Conservation (phyloP, 2,113 vertebrate genomes). For the Sceloporus undulatus region DNA sequence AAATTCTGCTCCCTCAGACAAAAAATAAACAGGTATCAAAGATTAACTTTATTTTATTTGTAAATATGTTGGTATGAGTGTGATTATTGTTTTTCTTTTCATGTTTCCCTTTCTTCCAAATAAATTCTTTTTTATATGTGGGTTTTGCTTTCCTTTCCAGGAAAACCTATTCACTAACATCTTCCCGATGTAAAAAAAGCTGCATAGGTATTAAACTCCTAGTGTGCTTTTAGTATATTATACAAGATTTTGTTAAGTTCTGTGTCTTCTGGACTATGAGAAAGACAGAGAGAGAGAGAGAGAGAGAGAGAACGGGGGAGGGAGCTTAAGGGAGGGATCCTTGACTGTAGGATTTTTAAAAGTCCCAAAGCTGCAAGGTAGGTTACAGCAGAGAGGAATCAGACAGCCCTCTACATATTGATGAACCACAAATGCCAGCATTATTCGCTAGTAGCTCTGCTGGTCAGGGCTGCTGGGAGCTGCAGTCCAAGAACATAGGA, state of each 20-base stretch:
- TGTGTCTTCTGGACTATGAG: background rate
- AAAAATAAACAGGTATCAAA: too few relatives aligned
- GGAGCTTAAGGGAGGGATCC: background rate
- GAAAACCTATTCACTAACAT: background rate
- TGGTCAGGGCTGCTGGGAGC: too few relatives aligned
- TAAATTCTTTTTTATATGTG: background rate
- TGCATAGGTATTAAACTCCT: background rate
- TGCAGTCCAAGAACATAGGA: too few relatives aligned
- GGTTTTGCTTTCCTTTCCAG: background rate
- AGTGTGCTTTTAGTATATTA: background rate
- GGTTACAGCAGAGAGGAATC: too few relatives aligned
- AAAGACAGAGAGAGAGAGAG: background rate
- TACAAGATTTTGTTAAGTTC: background rate
- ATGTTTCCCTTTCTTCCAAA: background rate
- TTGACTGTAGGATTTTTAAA: background rate
- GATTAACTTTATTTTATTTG: too few relatives aligned
- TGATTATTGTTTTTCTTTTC: background rate
- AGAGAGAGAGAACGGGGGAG: too few relatives aligned
- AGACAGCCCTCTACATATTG: too few relatives aligned
- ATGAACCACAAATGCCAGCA: too few relatives aligned
- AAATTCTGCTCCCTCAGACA: too few relatives aligned
- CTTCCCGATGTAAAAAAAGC: background rate
- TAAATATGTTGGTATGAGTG: too few relatives aligned
- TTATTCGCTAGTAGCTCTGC: too few relatives aligned
- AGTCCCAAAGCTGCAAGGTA: too few relatives aligned